Evolutionary conservation across 2,113 vertebrate genomes (phyloP).

Genomic region (Pimephales promelas): DNA sequence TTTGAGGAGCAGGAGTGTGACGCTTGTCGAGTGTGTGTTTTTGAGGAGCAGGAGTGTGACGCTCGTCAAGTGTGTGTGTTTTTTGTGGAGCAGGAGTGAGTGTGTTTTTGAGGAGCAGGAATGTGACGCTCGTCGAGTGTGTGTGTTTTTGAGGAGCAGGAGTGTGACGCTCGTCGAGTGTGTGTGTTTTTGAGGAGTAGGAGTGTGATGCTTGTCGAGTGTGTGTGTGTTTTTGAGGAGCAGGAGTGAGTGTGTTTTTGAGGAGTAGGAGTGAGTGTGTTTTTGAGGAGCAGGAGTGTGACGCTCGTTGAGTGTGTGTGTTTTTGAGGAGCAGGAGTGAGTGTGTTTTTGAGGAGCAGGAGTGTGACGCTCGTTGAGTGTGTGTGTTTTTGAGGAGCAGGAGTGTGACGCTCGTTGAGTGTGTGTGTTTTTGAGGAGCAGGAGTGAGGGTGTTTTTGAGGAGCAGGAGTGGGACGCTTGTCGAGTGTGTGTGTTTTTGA

Average conservation of each 20-base stretch:
- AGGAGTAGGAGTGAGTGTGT: background rate
- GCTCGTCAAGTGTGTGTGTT: background rate
- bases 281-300: background rate
- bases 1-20: background rate
- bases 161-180: background rate
- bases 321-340: background rate
- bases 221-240: background rate
- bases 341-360: background rate
- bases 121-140: background rate
- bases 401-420: too few species aligned
- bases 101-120: background rate
- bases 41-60: background rate
- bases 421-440: background rate
- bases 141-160: background rate
- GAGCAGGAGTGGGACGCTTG: too few species aligned
- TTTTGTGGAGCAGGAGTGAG: background rate
- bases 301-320: background rate
- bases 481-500: background rate
- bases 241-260: background rate
- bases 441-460: background rate
- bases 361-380: background rate
- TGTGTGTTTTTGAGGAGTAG: background rate
- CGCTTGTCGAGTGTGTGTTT: background rate
- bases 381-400: background rate
- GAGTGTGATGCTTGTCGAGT: too few species aligned